These are phyloP conservation scores for Chrysemys picta DNA, from an alignment of 2,113 vertebrate species.

Conservation along the genomic window DNA sequence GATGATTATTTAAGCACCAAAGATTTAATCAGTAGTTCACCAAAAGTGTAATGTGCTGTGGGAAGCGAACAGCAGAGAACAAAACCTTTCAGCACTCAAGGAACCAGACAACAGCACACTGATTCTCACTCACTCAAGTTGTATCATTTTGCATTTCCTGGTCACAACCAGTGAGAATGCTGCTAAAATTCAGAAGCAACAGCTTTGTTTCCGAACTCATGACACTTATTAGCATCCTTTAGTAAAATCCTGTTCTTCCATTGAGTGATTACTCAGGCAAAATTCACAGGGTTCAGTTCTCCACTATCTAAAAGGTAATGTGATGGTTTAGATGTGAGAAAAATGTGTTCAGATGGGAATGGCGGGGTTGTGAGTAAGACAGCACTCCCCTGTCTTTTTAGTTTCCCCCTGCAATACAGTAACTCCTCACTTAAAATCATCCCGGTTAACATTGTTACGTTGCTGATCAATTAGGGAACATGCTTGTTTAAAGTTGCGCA, in stretches of 20 bases:
- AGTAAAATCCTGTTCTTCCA: not conserved
- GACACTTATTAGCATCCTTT: not conserved
- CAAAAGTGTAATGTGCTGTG: not conserved
- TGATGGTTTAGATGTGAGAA: not conserved
- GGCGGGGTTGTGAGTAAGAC: not conserved
- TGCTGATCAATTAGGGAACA: no score
- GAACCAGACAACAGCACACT: constrained; percentile 12
- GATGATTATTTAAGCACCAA: not conserved
- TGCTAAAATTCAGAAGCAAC: not conserved
- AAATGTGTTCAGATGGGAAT: not conserved
- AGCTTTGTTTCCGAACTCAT: not conserved
- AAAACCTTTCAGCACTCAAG: not conserved
- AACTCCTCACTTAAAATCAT: no score
- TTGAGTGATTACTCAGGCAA: not conserved
- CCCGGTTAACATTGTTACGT: no score
- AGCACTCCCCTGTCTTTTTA: not conserved
- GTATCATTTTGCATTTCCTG: not conserved
- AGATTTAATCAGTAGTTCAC: constrained; percentile 43
- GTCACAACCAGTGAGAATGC: not conserved
- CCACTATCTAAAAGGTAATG: not conserved
- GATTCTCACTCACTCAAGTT: not conserved
- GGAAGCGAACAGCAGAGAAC: not conserved
- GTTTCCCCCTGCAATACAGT: not conserved
- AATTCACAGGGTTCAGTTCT: not conserved
- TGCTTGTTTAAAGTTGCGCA: no score